Base-by-base conservation (phyloP, 2,797 vertebrate species). In the Lithobates pipiens region DNA sequence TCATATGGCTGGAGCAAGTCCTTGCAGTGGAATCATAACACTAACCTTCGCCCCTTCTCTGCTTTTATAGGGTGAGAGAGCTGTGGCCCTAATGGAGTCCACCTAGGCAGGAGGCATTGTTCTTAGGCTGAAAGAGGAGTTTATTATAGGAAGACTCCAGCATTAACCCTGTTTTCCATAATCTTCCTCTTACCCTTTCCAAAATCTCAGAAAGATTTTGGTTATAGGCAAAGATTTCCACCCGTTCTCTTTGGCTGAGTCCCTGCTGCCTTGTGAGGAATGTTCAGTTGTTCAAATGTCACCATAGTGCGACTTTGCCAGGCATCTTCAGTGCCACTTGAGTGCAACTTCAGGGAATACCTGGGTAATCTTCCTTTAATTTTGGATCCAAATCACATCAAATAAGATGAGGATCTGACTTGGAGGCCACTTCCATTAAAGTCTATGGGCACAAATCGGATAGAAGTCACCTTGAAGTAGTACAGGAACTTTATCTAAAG, bases 1-100 rank as follows among this genome's bases (percentile, higher is more conserved):
- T 27, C 57, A 50, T 76, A 70, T 50, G 74, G 68, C 46, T 85
- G 71, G 44, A 79, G 71, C 44, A 23, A 76, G 78, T 65, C 29
- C 61, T 76, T 16, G 15, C 78, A 5, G 65, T 9, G 18, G 27
- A 76, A 50, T 27, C 44, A 82, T 73, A 82, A 86, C 44, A 74
- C 57, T 81, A 29, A 68, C 79, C 67, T 50, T 57, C 32, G 61
- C 61, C 74, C 34, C 85, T 82, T 21, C 21, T 57, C 23, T 72
- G 34, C 82, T 68, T 80, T 72, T 44, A 34, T 50, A 39, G 83
- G 83, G 68, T 65, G 75, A 72, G 32, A 68, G 16, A 32, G 29
- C 65, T 36, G 29, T 27, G 3, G n/a, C 36, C 65, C 25, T 46
- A 10, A 72, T 79, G 18, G 54, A 71, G 82, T 84, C 27, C 50